Evolutionary conservation across 2,888 invertebrate genomes (phyloP).

Genomic region (Caenorhabditis panamensis): DNA sequence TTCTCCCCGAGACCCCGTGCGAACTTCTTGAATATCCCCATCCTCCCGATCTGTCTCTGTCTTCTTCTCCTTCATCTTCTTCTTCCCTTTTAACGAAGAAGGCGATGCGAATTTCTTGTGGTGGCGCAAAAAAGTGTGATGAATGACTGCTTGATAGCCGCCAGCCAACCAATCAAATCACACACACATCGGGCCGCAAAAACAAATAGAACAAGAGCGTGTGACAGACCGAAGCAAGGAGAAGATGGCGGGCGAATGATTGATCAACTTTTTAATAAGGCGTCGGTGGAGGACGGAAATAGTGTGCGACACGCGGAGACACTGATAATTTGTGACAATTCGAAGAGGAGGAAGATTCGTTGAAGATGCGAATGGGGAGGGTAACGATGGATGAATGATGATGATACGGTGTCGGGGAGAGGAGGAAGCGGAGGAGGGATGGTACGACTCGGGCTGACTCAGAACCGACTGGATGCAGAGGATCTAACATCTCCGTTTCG

Average conservation of each 20-base stretch:
- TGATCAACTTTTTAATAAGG: conserved; percentile 60
- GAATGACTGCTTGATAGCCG: conserved; percentile 35
- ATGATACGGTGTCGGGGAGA: conserved; percentile 19
- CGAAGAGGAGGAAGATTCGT: conserved; percentile 13
- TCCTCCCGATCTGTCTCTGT: conserved; percentile 16
- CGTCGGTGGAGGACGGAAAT: conserved; percentile 20
- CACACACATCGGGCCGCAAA: conserved; percentile 19
- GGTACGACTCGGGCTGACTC: conserved; percentile 1
- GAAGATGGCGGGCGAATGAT: conserved; percentile 34
- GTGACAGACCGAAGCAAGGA: conserved; percentile 17
- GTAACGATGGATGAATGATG: not conserved
- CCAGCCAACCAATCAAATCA: conserved; percentile 11
- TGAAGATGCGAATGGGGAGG: conserved; percentile 27
- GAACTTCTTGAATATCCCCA: not conserved
- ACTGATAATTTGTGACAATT: conserved; percentile 8
- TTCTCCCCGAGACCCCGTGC: too few species aligned
- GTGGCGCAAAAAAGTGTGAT: conserved; percentile 56
- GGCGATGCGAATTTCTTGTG: conserved; percentile 1
- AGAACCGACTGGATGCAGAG: conserved; percentile 7
- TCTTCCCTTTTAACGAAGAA: conserved; percentile 11
- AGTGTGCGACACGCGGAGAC: conserved; percentile 17
- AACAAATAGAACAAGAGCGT: conserved; percentile 42
- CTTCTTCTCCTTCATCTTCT: conserved; percentile 23
- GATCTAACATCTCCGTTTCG: not conserved
- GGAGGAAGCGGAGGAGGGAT: conserved; percentile 5